Percentiles rank a stretch among this genome's conserved stretches.
These are phyloP conservation scores for Trochalopteron elliotii DNA, from an alignment of 2,113 vertebrate genomes.

Conservation along the genomic window DNA sequence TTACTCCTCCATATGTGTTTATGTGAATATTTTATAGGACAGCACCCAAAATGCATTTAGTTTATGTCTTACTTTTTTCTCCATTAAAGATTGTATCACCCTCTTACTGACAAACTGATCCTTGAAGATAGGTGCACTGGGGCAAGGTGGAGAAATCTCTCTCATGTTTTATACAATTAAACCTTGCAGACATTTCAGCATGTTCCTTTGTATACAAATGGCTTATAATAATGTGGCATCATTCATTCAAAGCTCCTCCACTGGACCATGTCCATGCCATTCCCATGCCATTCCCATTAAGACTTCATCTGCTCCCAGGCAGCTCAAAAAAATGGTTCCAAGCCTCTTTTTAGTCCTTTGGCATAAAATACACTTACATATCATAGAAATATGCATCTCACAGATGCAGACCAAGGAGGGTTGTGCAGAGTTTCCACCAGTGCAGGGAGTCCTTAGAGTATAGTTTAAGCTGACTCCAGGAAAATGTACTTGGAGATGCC, in stretches of 20 bases:
- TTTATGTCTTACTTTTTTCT: not conserved
- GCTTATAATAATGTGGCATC: rapidly evolving
- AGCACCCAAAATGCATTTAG: not conserved
- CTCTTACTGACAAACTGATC: not conserved
- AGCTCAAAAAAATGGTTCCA: not conserved
- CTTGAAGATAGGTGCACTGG: not conserved
- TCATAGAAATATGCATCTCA: not conserved
- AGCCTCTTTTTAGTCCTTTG: not conserved
- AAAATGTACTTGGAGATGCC: not conserved
- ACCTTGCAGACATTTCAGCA: not conserved
- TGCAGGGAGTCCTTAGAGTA: not conserved
- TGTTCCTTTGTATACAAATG: not conserved
- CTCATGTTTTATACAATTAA: not conserved
- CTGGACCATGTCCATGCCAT: not conserved
- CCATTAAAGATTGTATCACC: not conserved
- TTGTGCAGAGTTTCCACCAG: not conserved
- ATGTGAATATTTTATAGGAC: not conserved
- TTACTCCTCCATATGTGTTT: not conserved
- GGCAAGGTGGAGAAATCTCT: not conserved
- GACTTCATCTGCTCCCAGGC: not conserved
- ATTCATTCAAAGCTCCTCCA: not conserved
- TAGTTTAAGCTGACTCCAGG: not conserved
- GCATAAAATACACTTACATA: not conserved
- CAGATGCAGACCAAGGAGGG: not conserved
- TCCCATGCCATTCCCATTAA: not conserved